These are phyloP conservation scores for Echeneis naucrates DNA, from an alignment of 2,797 vertebrate genomes.

Conservation along the genomic window DNA sequence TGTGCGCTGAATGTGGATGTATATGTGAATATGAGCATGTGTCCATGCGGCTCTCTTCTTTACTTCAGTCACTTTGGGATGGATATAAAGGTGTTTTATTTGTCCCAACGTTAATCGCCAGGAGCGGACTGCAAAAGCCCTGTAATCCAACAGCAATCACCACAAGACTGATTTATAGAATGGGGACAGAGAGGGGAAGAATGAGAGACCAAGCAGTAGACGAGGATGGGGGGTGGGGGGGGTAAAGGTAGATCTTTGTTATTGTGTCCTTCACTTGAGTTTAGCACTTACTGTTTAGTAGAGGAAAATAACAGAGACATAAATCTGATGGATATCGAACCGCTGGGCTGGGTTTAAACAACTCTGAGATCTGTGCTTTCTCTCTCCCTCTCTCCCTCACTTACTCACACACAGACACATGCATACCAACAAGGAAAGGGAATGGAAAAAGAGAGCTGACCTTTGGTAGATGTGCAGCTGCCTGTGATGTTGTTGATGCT, in stretches of 20 bases:
- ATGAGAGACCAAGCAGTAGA: conserved; percentile 36
- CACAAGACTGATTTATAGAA: conserved; percentile 68
- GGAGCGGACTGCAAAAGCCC: conserved; percentile 68
- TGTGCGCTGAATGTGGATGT: conserved; percentile 23
- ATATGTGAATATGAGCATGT: conserved; percentile 2
- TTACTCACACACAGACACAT: neutral
- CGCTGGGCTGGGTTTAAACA: conserved; percentile 59
- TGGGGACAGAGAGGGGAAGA: conserved; percentile 41
- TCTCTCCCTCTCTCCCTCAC: conserved; percentile 9
- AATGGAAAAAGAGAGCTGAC: conserved; percentile 44
- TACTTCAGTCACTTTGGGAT: conserved; percentile 38
- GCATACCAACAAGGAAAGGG: conserved; percentile 33
- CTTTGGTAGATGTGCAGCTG: conserved; percentile 63
- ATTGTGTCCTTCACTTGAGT: conserved; percentile 75
- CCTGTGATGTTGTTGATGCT: conserved; percentile 64
- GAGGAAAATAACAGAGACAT: conserved; percentile 73
- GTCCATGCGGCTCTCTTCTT: conserved; percentile 4
- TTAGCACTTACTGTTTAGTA: conserved; percentile 74
- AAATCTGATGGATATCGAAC: conserved; percentile 74
- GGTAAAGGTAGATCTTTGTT: conserved; percentile 68
- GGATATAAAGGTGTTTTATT: conserved; percentile 64
- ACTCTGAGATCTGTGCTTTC: conserved; percentile 46
- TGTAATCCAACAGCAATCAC: conserved; percentile 80
- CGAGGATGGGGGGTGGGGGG: conserved; percentile 54
- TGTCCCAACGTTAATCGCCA: conserved; percentile 68